Percentiles rank a stretch among this genome's conserved stretches.
phyloP scores from a whole-genome alignment of 1,140 invertebrate genomes.

The Sminthurinus signatus region DNA sequence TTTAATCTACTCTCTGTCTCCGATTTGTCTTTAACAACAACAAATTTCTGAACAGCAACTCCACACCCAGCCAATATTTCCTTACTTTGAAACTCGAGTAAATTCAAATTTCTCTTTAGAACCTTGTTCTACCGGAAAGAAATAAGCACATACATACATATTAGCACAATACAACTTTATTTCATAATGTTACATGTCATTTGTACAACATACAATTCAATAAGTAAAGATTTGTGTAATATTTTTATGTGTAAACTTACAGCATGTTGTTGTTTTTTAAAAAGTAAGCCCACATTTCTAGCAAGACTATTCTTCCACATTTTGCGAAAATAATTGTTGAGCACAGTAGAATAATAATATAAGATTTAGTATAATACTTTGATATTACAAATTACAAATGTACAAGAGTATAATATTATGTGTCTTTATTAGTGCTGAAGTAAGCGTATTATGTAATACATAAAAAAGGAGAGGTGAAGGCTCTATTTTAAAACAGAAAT shows the following conservation, averaged over 20 bases:
- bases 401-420: no score
- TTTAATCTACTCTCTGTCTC: constrained; percentile 62
- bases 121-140: not conserved
- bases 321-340: not conserved
- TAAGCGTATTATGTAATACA: no score
- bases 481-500: no score
- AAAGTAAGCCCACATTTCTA: not conserved
- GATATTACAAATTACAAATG: no score
- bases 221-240: no score
- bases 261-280: not conserved
- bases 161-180: not conserved
- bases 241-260: not conserved
- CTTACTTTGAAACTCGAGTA: constrained; percentile 98
- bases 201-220: not conserved
- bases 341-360: no score
- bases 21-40: constrained; percentile 66
- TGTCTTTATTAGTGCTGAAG: no score
- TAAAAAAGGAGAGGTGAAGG: no score
- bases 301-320: constrained; percentile 6
- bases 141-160: not conserved
- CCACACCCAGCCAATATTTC: constrained; percentile 78
- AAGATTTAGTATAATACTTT: no score
- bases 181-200: no score
- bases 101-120: constrained; percentile 64
- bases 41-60: constrained; percentile 90